Evolutionary conservation across 2,797 vertebrate genomes (phyloP).

Genomic region (Echeneis naucrates): DNA sequence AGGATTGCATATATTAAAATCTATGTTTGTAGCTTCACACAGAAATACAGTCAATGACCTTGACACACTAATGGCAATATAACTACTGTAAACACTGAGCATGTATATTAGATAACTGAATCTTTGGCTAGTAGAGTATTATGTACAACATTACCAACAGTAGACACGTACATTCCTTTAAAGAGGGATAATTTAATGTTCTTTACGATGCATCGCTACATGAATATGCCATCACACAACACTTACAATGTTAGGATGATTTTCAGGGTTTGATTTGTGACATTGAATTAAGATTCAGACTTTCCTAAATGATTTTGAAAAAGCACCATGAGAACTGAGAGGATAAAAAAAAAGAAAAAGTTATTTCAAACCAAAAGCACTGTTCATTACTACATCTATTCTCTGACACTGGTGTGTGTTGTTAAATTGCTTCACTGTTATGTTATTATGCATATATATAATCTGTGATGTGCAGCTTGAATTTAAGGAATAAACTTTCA

Average conservation of each 20-base stretch:
- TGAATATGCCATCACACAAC: conserved; percentile 15
- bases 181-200: conserved; percentile 3
- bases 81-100: conserved; percentile 44
- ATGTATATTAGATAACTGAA: conserved; percentile 24
- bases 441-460: neutral
- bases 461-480: neutral
- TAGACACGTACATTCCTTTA: conserved; percentile 19
- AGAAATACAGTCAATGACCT: conserved; percentile 8
- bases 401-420: neutral
- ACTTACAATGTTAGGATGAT: neutral
- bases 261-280: neutral
- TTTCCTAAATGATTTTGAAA: conserved; percentile 3
- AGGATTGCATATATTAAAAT: conserved; percentile 55
- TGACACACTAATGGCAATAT: conserved; percentile 20
- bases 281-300: neutral
- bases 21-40: conserved; percentile 21
- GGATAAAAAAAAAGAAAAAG: neutral
- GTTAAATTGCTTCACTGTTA: neutral
- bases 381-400: conserved; percentile 31
- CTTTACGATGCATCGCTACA: conserved; percentile 15
- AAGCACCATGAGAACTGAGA: conserved; percentile 41
- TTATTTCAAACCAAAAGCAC: conserved; percentile 34
- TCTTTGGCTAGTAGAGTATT: conserved; percentile 61
- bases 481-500: neutral
- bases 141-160: conserved; percentile 33